Base-by-base conservation (phyloP, 2,797 vertebrate genomes). In the Cygnus olor region DNA sequence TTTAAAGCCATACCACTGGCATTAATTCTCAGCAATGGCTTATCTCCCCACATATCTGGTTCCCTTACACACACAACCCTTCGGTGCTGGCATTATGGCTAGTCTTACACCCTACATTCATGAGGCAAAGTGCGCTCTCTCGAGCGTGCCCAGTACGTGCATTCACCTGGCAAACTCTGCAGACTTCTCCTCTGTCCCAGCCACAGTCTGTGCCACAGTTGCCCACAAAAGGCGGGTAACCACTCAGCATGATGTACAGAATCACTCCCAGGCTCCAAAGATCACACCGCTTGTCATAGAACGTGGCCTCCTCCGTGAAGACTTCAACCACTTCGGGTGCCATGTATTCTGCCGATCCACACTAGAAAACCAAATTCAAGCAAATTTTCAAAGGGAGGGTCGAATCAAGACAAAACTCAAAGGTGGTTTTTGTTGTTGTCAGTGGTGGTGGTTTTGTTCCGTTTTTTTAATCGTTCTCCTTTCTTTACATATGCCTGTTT, bases 201-300 rank as follows among this genome's bases (percentile, higher is more conserved):
- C 98, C 98, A 72, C 98, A 98, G 91, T 98, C 98, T 0, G 98
- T 93, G 81, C 98, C 98, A 2, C 98, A 98, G 95, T 98, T 98
- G 42, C 98, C 98, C 82, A 98, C 98, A 5, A 98, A 98, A 68
- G 98, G 98, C 0, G 98, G 98, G 73, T 98, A 98, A 63, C 98
- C 98, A 27, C 98, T 98, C 89, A 98, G 97, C 98, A 98, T 98
- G 97, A 98, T 98, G 95, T 98, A 98, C 51, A 98, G 97, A 64
- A 98, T 98, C 88, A 98, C 98, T 1, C 98, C 98, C 85, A 98
- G 96, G 85, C 98, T 98, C 98, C 98, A 98, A 40, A 98, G 97
- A 38, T 98, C 98, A 92, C 98, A 98, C 14, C 98, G 97, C 94
- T 98, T 98, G 87, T 98, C 98, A 4, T 98, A 98, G 92, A 98